phyloP scores from a whole-genome alignment of 2,888 invertebrate genomes.

The Minunthozetes semirufus region DNA sequence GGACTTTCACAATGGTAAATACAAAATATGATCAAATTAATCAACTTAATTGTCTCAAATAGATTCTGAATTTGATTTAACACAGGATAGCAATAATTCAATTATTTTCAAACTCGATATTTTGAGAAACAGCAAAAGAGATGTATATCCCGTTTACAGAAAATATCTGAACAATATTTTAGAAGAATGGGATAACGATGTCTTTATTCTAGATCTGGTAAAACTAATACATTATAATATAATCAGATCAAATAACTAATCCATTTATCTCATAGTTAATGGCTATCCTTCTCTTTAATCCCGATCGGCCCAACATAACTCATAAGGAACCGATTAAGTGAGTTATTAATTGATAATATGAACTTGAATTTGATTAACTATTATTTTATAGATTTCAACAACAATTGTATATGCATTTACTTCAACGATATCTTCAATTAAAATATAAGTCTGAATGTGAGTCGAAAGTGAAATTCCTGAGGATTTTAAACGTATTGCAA shows the following conservation, averaged over 20 bases:
- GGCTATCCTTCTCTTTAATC: constrained; percentile 83
- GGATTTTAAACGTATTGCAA: constrained; percentile 80
- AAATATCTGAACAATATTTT: constrained; percentile 77
- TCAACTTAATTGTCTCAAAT: no score
- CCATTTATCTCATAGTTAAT: constrained; percentile 69
- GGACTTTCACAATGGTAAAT: constrained; percentile 57
- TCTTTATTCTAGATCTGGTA: constrained; percentile 57
- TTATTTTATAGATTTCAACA: not conserved
- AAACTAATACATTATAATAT: not conserved
- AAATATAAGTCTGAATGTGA: constrained; percentile 39
- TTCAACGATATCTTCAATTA: constrained; percentile 40
- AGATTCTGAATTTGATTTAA: no score
- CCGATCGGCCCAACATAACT: constrained; percentile 68
- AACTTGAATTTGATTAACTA: not conserved
- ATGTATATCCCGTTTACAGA: constrained; percentile 79
- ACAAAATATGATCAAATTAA: no score
- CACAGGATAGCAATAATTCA: no score
- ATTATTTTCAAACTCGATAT: constrained; percentile 63
- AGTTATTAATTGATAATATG: not conserved
- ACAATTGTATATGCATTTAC: constrained; percentile 39
- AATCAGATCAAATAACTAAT: not conserved
- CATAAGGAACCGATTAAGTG: constrained; percentile 69
- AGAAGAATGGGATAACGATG: constrained; percentile 74
- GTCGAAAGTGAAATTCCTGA: constrained; percentile 58
- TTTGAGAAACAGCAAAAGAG: constrained; percentile 73